phyloP scores from a whole-genome alignment of 1,140 invertebrate species.

The Pseudomyrmex cubaensis region DNA sequence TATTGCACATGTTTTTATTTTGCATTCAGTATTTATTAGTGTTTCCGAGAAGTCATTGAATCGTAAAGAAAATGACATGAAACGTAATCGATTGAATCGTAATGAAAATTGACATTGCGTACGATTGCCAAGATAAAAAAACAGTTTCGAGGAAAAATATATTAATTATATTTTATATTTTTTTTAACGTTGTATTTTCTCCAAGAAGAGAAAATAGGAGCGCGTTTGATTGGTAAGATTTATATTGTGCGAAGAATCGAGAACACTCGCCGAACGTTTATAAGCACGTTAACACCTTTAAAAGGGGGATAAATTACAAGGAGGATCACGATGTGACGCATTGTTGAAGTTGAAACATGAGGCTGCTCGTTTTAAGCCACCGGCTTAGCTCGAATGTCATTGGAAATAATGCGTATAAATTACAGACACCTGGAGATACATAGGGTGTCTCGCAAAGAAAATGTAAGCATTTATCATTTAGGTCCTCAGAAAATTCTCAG shows the following conservation, averaged over 20 bases:
- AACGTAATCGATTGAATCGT: too few relatives aligned
- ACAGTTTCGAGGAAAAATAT: not conserved
- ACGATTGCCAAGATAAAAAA: not conserved
- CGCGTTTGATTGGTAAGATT: conserved; percentile 7
- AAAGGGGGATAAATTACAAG: conserved; percentile 7
- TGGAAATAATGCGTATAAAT: conserved; percentile 24
- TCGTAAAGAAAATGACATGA: too few relatives aligned
- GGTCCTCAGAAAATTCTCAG: too few relatives aligned
- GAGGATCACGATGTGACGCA: not conserved
- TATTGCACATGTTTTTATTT: conserved; percentile 6
- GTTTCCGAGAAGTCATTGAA: not conserved
- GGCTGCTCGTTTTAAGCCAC: not conserved
- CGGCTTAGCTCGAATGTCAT: not conserved
- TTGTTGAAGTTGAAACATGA: conserved; percentile 19
- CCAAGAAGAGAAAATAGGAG: too few relatives aligned
- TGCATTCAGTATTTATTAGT: conserved; percentile 1
- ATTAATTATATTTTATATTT: conserved; percentile 27
- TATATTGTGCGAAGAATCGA: conserved; percentile 9
- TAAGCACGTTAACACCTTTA: not conserved
- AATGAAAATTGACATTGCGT: conserved; percentile 1
- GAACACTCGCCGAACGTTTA: not conserved
- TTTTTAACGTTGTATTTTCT: not conserved
- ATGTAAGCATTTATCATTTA: not conserved
- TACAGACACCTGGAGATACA: not conserved
- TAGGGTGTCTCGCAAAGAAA: not conserved